Percentiles rank a stretch among this genome's conserved stretches.
Evolutionary conservation across 2,888 invertebrate genomes (phyloP).

Genomic region (Hermaeophaga mercurialis): DNA sequence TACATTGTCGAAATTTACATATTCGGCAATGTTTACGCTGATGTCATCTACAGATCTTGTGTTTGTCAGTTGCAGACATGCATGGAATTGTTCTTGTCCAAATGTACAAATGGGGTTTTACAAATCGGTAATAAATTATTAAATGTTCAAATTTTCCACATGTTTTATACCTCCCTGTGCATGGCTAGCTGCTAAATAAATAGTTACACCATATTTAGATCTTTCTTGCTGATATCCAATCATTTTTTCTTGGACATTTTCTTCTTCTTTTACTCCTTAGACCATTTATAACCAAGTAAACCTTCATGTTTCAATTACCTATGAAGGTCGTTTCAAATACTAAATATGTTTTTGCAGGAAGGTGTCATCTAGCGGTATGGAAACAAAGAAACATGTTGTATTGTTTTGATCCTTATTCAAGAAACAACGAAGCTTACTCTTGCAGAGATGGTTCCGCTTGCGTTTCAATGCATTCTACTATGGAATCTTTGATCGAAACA

Average conservation of each 20-base stretch:
- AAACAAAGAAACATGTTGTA: constrained; percentile 68
- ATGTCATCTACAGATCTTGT: constrained; percentile 58
- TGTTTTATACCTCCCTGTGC: too few species aligned
- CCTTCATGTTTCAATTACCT: too few species aligned
- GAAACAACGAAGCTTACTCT: constrained; percentile 63
- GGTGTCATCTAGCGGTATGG: constrained; percentile 66
- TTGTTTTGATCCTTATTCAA: constrained; percentile 69
- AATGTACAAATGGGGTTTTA: constrained; percentile 58
- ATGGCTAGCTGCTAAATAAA: too few species aligned
- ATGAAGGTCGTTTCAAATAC: too few species aligned
- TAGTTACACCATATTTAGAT: too few species aligned
- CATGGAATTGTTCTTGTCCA: constrained; percentile 62
- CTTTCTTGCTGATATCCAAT: too few species aligned
- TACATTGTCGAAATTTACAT: constrained; percentile 65
- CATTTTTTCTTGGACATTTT: too few species aligned
- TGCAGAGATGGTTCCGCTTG: constrained; percentile 63
- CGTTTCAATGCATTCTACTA: constrained; percentile 66
- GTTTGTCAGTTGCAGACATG: constrained; percentile 60
- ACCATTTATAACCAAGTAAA: too few species aligned
- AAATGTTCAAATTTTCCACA: not conserved
- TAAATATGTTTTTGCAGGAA: constrained; percentile 36
- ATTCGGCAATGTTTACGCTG: constrained; percentile 61
- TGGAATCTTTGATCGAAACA: constrained; percentile 63
- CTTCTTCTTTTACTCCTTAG: too few species aligned
- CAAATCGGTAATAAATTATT: constrained; percentile 56